These are phyloP conservation scores for Parnassius orleans DNA, from an alignment of 2,888 invertebrate species.

Conservation along the genomic window DNA sequence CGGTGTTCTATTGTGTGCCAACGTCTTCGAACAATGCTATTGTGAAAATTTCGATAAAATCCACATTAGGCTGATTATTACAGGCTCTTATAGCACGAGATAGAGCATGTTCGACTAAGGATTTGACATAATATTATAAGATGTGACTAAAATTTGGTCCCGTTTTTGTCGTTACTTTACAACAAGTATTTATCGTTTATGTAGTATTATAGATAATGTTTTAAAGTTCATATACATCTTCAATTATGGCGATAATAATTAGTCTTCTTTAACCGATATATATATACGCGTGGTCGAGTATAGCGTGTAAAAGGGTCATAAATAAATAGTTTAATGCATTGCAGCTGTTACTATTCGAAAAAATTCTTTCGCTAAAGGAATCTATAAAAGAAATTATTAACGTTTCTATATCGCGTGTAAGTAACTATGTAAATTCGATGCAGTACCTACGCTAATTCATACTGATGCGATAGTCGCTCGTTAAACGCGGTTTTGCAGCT, in stretches of 20 bases:
- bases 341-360: slow-evolving; percentile 21
- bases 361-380: slow-evolving; percentile 6
- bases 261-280: slow-evolving; percentile 11
- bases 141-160: background rate
- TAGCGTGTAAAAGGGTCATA: slow-evolving; percentile 15
- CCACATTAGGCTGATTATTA: slow-evolving; percentile 45
- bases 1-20: slow-evolving; percentile 75
- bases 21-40: slow-evolving; percentile 68
- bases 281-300: slow-evolving; percentile 17
- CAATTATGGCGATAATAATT: slow-evolving; percentile 11
- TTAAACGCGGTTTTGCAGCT: slow-evolving; percentile 57
- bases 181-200: slow-evolving; percentile 13
- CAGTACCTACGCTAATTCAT: slow-evolving; percentile 28
- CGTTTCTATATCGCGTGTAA: slow-evolving; percentile 1
- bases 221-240: slow-evolving; percentile 15
- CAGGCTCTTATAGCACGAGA: slow-evolving; percentile 21
- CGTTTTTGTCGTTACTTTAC: background rate
- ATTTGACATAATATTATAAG: background rate
- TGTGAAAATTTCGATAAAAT: slow-evolving; percentile 74
- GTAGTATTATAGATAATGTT: slow-evolving; percentile 3
- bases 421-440: slow-evolving; percentile 6
- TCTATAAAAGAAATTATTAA: slow-evolving; percentile 18
- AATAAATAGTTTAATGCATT: slow-evolving; percentile 20
- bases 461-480: slow-evolving; percentile 42
- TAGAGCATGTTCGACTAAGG: background rate